Evolutionary conservation across 2,797 vertebrate genomes (phyloP), one percentile per base, ranked within the genome.

Genomic region (Rhabdomys pumilio): DNA sequence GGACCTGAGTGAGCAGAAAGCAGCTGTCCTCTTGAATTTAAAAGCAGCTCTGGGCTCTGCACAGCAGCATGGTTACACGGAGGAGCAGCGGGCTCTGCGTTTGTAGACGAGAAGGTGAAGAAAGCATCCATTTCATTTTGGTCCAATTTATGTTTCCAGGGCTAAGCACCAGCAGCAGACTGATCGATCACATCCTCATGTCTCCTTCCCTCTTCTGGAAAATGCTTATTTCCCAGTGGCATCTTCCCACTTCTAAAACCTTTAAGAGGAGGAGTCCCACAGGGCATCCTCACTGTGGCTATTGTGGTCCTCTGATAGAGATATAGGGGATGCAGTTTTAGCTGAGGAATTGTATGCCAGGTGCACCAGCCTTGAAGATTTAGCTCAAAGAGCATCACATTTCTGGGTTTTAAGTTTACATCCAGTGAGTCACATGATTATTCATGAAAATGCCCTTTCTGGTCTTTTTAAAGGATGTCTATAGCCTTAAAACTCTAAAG

Each of bases 1-100:
- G 75, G 73, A 75, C 69, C 61, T 29, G 67, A 95, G 72, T n/a
- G 63, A 91, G 89, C 76, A 92, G 95, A 96, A 95, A 95, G 34
- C 53, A 82, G 76, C 12, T 89, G 91, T 89, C 75, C 34, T 95
- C 77, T 59, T 84, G 90, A 92, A 77, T 63, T 88, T 87, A 91
- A 92, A 94, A 94, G 89, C 69, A 97, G 63, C 53, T 72, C 83
- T 29, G 44, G 63, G 57, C 85, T 93, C 65, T 3, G 26, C 11
- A 5, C 90, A 59, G 38, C 22, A 79, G 77, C 47, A 12, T 1
- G 20, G 31, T 34, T 76, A 61, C 44, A 55, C n/a, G 44, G 55
- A 53, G 81, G 50, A 77, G 69, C 24, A 82, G 11, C 26, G 38
- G 26, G 13, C 2, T 24, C 26, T 76, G 57, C 55, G 24, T 84